phyloP scores from a whole-genome alignment of 2,797 vertebrate species.

The Mycteria americana region DNA sequence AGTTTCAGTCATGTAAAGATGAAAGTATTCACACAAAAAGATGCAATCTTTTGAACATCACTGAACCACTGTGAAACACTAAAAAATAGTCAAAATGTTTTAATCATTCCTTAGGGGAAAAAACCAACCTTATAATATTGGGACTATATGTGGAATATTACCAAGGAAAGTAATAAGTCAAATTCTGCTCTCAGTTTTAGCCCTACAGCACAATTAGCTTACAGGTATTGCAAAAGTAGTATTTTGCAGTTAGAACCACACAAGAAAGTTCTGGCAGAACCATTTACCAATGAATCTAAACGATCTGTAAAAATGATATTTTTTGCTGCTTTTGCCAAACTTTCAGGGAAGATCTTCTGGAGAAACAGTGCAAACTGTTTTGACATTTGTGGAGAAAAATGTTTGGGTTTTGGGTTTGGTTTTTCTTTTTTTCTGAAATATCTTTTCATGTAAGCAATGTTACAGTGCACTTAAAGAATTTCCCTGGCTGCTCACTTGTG shows the following conservation, averaged over 20 bases:
- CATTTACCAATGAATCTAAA: background rate
- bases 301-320: background rate
- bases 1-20: conserved; percentile 27
- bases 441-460: background rate
- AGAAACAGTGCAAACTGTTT: background rate
- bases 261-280: background rate
- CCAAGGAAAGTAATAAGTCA: background rate
- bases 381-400: background rate
- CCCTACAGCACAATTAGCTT: background rate
- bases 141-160: background rate
- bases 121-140: background rate
- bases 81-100: background rate
- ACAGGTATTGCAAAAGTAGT: background rate
- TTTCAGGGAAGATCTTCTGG: background rate
- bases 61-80: background rate
- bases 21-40: background rate
- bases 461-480: background rate
- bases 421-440: background rate
- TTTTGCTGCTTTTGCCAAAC: background rate
- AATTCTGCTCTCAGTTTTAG: background rate
- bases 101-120: background rate
- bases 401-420: background rate
- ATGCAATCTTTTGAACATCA: conserved; percentile 22
- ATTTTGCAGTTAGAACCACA: background rate
- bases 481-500: background rate